phyloP scores from a whole-genome alignment of 2,113 vertebrate species.

The Psilopogon haemacephalus region DNA sequence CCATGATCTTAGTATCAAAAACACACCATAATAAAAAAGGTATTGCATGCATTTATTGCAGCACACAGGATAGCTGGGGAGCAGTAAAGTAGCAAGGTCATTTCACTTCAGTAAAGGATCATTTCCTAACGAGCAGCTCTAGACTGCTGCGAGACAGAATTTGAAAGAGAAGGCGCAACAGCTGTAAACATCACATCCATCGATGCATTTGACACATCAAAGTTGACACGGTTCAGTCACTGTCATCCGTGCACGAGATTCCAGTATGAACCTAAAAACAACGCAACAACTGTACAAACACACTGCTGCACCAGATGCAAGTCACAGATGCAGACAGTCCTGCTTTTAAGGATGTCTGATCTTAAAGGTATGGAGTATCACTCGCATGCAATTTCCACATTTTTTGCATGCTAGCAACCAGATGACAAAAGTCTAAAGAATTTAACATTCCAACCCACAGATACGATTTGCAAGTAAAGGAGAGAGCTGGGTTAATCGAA shows the following conservation, averaged over 20 bases:
- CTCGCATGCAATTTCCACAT: background rate
- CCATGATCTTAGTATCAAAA: background rate
- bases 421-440: conserved; percentile 23
- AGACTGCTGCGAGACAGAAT: conserved; percentile 50
- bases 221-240: conserved; percentile 52
- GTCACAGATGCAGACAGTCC: background rate
- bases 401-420: background rate
- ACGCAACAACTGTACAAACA: conserved; percentile 75
- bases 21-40: rapidly evolving
- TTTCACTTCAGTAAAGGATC: conserved; percentile 35
- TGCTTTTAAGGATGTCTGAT: conserved; percentile 17
- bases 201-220: conserved; percentile 58
- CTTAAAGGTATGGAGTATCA: background rate
- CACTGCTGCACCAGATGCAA: background rate
- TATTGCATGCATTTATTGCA: background rate
- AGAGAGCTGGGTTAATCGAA: background rate
- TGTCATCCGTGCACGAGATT: conserved; percentile 60
- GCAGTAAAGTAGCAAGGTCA: conserved; percentile 42
- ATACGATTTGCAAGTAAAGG: background rate
- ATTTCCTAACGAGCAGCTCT: conserved; percentile 19
- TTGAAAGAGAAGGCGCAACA: conserved; percentile 61
- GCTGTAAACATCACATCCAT: conserved; percentile 70
- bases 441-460: background rate
- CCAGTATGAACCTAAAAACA: conserved; percentile 67
- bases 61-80: background rate